Base-by-base conservation (phyloP, 2,113 vertebrate genomes). In the Haplochromis vanheusdeni region DNA sequence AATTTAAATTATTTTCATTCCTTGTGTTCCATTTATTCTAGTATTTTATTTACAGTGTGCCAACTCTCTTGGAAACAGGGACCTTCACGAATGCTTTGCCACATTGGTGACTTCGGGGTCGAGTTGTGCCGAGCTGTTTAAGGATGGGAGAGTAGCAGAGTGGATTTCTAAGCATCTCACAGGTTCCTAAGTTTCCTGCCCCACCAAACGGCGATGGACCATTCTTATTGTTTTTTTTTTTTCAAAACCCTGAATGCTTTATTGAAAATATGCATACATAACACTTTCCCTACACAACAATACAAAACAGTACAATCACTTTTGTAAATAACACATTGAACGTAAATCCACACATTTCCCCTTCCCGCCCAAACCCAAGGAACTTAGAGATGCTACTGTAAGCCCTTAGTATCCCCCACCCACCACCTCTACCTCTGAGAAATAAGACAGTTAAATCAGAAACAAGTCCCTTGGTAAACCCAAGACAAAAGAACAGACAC, bases 261-360 rank as follows among this genome's bases (percentile, higher is more conserved):
- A 97, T 97, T 97, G 95, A 97, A 97, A 97, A 97, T 97, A 97
- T 96, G 95, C 95, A 96, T 96, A 97, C 95, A 95, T 95, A 90
- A 96, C 96, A 96, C 94, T 96, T 96, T 95, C 96, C 94, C 96
- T 96, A 96, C 95, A 96, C 95, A 96, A 96, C 94, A 94, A 95
- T 96, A 97, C 96, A 97, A 96, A 97, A 97, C 96, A 96, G 89
- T 97, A 97, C 96, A 97, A 96, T 96, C 96, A 97, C 96, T 95
- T 95, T 95, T 95, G 85, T 92, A 94, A 95, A 95, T 94, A 87
- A 92, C 91, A 93, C 92, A 95, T 87, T 90, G 51, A 94, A 91
- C 45, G 91, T 90, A 92, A 93, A 94, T 81, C 85, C 68, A 85
- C 82, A 90, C 93, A 81, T 90, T 82, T 73, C 75, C 89, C 87